phyloP scores from a whole-genome alignment of 2,113 vertebrate genomes.

The Ailuropoda melanoleuca region DNA sequence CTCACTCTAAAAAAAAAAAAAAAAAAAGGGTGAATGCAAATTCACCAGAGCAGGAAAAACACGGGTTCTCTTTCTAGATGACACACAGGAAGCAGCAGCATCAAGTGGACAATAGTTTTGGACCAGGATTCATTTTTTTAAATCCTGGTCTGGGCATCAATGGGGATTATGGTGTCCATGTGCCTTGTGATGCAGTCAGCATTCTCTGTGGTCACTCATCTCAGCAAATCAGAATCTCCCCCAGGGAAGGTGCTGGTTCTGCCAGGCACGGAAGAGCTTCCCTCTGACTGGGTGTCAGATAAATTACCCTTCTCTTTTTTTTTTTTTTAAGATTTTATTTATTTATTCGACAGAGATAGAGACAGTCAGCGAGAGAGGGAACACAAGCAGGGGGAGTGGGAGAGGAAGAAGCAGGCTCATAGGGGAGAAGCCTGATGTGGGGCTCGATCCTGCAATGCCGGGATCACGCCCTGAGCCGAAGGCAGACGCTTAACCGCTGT shows the following conservation, averaged over 20 bases:
- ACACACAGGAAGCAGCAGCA: background rate
- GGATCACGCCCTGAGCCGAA: too few species aligned
- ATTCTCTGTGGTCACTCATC: background rate
- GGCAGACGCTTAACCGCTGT: too few species aligned
- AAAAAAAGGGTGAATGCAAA: background rate
- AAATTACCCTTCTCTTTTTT: background rate
- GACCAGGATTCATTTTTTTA: background rate
- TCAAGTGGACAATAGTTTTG: background rate
- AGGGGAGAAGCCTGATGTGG: too few species aligned
- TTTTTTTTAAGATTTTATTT: too few species aligned
- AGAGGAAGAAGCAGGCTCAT: too few species aligned
- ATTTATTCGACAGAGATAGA: too few species aligned
- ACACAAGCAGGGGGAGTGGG: too few species aligned
- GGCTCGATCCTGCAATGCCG: too few species aligned
- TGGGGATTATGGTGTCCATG: background rate
- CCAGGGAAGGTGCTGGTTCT: background rate
- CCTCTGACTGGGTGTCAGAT: background rate
- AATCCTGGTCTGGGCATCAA: background rate
- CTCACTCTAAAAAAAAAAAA: background rate
- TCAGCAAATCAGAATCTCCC: background rate
- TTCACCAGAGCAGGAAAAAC: background rate
- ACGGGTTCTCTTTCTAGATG: background rate
- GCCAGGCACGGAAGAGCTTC: background rate
- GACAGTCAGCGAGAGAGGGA: too few species aligned
- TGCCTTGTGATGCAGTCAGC: too few species aligned